Conservation (phyloP, 2,797 vertebrate species). For the Coccyzus lansbergi region DNA sequence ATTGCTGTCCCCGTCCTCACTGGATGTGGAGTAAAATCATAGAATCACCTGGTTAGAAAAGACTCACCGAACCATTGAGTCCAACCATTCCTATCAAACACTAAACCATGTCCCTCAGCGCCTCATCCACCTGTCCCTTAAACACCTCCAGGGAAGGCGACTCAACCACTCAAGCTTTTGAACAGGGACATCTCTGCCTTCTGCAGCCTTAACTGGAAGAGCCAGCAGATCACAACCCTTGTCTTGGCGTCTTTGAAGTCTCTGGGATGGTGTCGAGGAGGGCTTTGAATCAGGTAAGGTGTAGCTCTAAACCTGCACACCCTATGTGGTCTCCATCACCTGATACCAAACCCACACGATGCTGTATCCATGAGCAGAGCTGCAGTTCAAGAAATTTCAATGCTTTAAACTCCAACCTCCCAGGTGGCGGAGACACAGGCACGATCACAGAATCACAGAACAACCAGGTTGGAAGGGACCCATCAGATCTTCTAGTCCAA, state of each 20-base stretch:
- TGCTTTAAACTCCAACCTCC: background rate
- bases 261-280: background rate
- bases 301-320: background rate
- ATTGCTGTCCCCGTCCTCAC: background rate
- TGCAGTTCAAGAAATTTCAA: background rate
- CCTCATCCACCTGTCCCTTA: too few relatives aligned
- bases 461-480: too few relatives aligned
- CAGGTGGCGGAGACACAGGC: rapidly evolving
- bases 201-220: background rate
- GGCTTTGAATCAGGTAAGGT: background rate
- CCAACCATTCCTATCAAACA: too few relatives aligned
- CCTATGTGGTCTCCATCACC: rapidly evolving
- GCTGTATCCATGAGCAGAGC: background rate
- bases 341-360: background rate
- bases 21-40: background rate
- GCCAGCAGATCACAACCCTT: background rate
- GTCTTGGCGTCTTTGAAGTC: background rate
- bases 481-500: too few relatives aligned
- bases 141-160: too few relatives aligned
- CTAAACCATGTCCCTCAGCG: too few relatives aligned
- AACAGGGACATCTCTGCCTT: background rate
- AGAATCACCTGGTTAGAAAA: too few relatives aligned
- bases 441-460: too few relatives aligned
- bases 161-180: too few relatives aligned
- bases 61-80: too few relatives aligned